phyloP scores from a whole-genome alignment of 2,888 invertebrate species.

The Rhodophaea formosa region DNA sequence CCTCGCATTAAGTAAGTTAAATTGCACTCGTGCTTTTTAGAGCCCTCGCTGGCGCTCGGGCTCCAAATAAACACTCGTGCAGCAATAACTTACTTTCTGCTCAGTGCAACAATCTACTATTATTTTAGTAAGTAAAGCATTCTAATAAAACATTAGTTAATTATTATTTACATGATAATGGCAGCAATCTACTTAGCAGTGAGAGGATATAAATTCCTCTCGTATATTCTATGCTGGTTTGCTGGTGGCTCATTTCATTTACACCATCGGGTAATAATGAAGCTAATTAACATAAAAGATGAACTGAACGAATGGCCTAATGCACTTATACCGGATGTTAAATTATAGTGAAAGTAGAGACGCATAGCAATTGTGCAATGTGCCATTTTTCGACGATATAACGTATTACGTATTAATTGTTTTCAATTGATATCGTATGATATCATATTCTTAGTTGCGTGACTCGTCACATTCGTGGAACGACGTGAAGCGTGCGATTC shows the following conservation, averaged over 20 bases:
- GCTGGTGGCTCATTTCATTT: neutral
- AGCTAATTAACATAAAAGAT: neutral
- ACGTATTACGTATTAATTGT: slow-evolving; percentile 46
- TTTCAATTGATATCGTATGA: slow-evolving; percentile 33
- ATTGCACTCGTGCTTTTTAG: too few species aligned
- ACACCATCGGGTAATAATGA: neutral
- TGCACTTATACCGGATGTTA: slow-evolving; percentile 14
- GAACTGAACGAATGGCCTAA: neutral
- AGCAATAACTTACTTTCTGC: too few species aligned
- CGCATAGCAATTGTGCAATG: slow-evolving; percentile 41
- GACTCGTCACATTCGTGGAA: slow-evolving; percentile 42
- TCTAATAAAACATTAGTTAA: too few species aligned
- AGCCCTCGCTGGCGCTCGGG: too few species aligned
- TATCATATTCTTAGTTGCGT: slow-evolving; percentile 44
- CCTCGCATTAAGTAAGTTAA: too few species aligned
- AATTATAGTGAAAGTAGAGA: slow-evolving; percentile 41
- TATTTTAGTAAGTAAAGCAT: too few species aligned
- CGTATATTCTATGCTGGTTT: neutral
- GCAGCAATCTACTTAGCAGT: neutral
- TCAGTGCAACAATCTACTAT: too few species aligned
- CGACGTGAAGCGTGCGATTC: slow-evolving; percentile 44
- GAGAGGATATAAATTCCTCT: neutral
- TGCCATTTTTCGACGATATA: slow-evolving; percentile 34
- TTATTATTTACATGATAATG: neutral
- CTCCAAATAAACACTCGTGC: too few species aligned